These are phyloP conservation scores for Aphyosemion australe DNA, from an alignment of 2,113 vertebrate species.

Conservation along the genomic window DNA sequence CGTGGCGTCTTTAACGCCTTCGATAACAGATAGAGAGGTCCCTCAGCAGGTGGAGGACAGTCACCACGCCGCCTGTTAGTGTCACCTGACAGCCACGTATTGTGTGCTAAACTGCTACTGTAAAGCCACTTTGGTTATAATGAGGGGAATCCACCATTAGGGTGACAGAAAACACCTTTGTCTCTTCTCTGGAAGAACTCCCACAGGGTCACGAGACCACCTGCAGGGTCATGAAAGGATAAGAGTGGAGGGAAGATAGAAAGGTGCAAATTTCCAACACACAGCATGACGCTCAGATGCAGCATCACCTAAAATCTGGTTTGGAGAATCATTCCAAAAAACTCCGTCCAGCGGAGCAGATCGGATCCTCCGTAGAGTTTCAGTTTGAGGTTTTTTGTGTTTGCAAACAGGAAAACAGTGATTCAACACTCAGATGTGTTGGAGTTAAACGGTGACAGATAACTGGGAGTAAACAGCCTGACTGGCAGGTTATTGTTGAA, in stretches of 20 bases:
- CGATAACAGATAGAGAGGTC: constrained; percentile 15
- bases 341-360: no score
- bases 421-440: no score
- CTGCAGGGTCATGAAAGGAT: background rate
- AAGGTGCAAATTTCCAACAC: background rate
- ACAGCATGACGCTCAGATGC: no score
- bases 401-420: constrained; percentile 38
- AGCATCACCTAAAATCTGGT: no score
- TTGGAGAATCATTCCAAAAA: no score
- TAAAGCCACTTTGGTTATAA: constrained; percentile 47
- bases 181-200: background rate
- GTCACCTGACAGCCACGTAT: constrained; percentile 42
- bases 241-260: background rate
- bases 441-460: constrained; percentile 23
- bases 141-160: constrained; percentile 6
- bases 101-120: constrained; percentile 63
- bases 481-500: constrained; percentile 71
- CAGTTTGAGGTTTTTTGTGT: constrained; percentile 7
- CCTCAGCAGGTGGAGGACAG: constrained; percentile 45
- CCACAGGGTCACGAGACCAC: background rate
- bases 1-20: constrained; percentile 71
- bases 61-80: no score
- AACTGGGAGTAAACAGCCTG: constrained; percentile 37
- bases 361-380: background rate
- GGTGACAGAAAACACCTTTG: background rate